Percentiles rank a stretch among this genome's conserved stretches.
Evolutionary conservation across 2,888 invertebrate genomes (phyloP).

Genomic region (Drosophila engyochracea): DNA sequence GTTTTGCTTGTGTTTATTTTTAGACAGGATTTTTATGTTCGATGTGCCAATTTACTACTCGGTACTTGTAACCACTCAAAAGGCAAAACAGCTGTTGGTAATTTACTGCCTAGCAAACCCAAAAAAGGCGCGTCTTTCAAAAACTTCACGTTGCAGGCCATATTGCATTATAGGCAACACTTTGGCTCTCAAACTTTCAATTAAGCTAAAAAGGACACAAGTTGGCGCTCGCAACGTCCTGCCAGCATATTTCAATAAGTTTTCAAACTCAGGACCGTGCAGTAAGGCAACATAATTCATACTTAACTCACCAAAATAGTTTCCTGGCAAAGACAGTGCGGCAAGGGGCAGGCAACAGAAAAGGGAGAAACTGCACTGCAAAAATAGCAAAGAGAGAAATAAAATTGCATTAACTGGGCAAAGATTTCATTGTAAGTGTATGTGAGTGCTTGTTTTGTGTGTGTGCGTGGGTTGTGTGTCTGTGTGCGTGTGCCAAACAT

Average conservation of each 20-base stretch:
- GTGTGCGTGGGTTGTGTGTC: slow-evolving; percentile 20
- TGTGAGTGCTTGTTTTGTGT: slow-evolving; percentile 9
- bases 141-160: slow-evolving; percentile 52
- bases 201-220: slow-evolving; percentile 76
- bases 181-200: slow-evolving; percentile 64
- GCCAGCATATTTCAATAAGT: slow-evolving; percentile 76
- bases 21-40: slow-evolving; percentile 1
- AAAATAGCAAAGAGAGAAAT: slow-evolving; percentile 65
- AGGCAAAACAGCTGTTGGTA: slow-evolving; percentile 64
- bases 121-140: slow-evolving; percentile 36
- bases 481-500: slow-evolving; percentile 61
- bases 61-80: slow-evolving; percentile 36
- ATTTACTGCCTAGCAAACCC: slow-evolving; percentile 57
- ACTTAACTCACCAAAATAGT: slow-evolving; percentile 80
- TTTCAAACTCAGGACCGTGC: slow-evolving; percentile 66
- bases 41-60: slow-evolving; percentile 17
- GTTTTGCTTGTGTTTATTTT: neutral
- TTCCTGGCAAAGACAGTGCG: slow-evolving; percentile 51
- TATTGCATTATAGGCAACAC: slow-evolving; percentile 59
- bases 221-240: slow-evolving; percentile 46
- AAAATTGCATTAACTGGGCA: slow-evolving; percentile 69
- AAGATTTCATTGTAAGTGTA: slow-evolving; percentile 37
- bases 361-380: slow-evolving; percentile 50
- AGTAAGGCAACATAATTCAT: slow-evolving; percentile 78
- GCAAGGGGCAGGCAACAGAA: slow-evolving; percentile 17